Evolutionary conservation across 2,113 vertebrate species (phyloP).

Genomic region (Peromyscus leucopus): DNA sequence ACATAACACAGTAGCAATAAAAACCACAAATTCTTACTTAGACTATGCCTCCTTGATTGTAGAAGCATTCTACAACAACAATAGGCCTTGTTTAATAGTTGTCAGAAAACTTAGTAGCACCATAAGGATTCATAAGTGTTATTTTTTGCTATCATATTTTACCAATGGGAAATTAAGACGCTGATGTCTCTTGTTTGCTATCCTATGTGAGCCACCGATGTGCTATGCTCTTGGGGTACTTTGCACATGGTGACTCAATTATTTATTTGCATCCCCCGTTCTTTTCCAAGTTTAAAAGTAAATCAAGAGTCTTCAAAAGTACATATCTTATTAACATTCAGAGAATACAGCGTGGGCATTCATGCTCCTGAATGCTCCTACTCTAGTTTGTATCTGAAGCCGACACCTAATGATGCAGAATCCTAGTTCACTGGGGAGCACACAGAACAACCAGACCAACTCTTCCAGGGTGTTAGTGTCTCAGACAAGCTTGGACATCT

Average conservation of each 20-base stretch:
- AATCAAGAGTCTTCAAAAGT: constrained; percentile 25
- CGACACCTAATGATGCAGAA: not conserved
- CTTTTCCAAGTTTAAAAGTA: constrained; percentile 55
- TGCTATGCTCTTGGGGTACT: constrained; percentile 6
- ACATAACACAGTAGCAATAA: not conserved
- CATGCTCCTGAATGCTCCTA: not conserved
- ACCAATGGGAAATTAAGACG: not conserved
- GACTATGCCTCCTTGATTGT: not conserved
- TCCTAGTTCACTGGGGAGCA: constrained; percentile 1
- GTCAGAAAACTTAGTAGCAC: not conserved
- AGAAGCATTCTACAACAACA: not conserved
- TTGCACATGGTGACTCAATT: constrained; percentile 46
- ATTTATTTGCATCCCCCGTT: not conserved
- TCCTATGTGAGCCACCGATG: not conserved
- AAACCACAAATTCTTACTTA: not conserved
- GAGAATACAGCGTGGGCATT: not conserved
- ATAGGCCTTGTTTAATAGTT: not conserved
- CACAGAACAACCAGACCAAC: not conserved
- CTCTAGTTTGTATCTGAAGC: not conserved
- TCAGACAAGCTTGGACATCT: constrained; percentile 32
- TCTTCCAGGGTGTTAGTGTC: not conserved
- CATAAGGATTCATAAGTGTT: not conserved
- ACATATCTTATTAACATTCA: not conserved
- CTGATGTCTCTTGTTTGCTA: not conserved
- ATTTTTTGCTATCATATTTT: not conserved